These are phyloP conservation scores for Pinctada fucata DNA, from an alignment of 2,888 invertebrate genomes.

Conservation along the genomic window DNA sequence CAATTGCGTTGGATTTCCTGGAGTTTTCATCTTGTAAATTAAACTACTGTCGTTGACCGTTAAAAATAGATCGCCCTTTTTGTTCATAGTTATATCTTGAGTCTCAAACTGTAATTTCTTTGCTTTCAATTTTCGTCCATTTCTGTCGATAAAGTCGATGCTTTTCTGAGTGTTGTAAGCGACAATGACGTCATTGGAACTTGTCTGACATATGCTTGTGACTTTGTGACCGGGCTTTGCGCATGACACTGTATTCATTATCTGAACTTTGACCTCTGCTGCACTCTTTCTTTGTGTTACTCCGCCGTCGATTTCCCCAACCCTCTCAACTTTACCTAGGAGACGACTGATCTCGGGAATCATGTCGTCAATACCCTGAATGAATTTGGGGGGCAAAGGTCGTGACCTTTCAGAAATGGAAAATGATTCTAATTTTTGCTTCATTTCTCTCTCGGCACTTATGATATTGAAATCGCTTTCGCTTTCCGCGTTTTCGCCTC, in stretches of 20 bases:
- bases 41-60: constrained; percentile 1
- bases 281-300: neutral
- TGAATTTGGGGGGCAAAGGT: neutral
- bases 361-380: constrained; percentile 4
- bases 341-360: neutral
- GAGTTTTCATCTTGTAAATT: neutral
- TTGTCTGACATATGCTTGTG: constrained; percentile 10
- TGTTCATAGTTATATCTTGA: constrained; percentile 7
- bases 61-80: neutral
- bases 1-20: neutral
- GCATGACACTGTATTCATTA: neutral
- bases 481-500: neutral
- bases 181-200: constrained; percentile 18
- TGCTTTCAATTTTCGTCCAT: constrained; percentile 12
- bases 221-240: constrained; percentile 16
- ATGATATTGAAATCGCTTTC: neutral
- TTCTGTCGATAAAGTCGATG: constrained; percentile 14
- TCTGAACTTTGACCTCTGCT: neutral
- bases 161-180: constrained; percentile 8
- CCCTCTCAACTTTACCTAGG: neutral
- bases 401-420: neutral
- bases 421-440: neutral
- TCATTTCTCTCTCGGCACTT: neutral
- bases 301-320: neutral
- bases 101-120: constrained; percentile 1